Percentiles rank a stretch among this genome's conserved stretches.
Conservation (phyloP, 1,140 invertebrate genomes). For the Monomorium pharaonis region DNA sequence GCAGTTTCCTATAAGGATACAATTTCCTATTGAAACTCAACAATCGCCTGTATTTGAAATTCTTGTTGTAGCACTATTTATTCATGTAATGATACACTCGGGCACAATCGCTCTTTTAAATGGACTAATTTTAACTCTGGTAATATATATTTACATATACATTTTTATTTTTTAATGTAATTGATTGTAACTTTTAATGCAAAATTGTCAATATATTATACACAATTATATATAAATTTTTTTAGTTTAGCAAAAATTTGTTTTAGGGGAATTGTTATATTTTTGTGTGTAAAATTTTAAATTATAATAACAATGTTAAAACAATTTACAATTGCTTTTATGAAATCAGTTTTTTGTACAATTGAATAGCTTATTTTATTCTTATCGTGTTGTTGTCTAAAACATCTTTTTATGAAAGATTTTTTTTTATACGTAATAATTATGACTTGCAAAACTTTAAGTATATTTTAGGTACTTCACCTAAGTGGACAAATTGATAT, state of each 20-base stretch:
- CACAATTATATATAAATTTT: neutral
- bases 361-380: neutral
- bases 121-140: slow-evolving; percentile 1
- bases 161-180: neutral
- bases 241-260: neutral
- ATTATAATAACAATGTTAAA: neutral
- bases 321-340: neutral
- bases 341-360: neutral
- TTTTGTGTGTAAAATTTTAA: neutral
- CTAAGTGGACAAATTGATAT: slow-evolving; percentile 62
- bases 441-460: neutral
- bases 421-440: neutral
- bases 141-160: neutral
- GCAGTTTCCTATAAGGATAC: slow-evolving; percentile 13
- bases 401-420: neutral
- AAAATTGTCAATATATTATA: neutral
- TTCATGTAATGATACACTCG: neutral
- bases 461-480: slow-evolving; percentile 53
- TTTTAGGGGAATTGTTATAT: neutral
- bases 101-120: neutral
- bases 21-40: slow-evolving; percentile 1
- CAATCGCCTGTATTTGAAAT: slow-evolving; percentile 27
- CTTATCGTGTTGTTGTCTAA: neutral
- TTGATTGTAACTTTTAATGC: neutral
- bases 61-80: neutral